Conservation (phyloP, 1,140 invertebrate genomes). For the Lucilia cuprina region DNA sequence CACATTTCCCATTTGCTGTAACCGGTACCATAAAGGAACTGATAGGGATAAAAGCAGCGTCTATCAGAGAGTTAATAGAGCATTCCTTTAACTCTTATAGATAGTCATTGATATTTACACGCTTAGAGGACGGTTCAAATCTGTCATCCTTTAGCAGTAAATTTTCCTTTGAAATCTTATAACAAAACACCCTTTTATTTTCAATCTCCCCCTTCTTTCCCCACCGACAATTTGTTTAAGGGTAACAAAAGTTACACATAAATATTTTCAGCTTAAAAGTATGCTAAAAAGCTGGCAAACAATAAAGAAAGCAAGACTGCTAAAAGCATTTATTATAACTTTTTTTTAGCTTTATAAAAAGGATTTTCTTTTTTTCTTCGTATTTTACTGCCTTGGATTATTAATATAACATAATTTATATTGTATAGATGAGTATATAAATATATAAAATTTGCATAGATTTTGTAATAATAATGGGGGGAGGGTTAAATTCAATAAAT, state of each 20-base stretch:
- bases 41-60: no score
- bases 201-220: no score
- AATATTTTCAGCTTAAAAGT: neutral
- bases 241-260: neutral
- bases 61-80: no score
- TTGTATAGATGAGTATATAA: neutral
- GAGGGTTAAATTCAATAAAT: neutral
- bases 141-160: no score
- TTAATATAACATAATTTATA: neutral
- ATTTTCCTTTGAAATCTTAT: no score
- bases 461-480: neutral
- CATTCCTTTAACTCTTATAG: no score
- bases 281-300: neutral
- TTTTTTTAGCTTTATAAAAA: neutral
- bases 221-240: neutral
- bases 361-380: neutral
- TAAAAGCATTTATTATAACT: constrained; percentile 7
- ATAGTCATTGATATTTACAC: no score
- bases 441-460: neutral
- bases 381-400: neutral
- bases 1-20: no score
- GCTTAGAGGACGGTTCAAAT: no score
- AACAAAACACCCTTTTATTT: no score
- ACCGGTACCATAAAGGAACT: no score
- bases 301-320: neutral